phyloP scores from a whole-genome alignment of 2,888 invertebrate genomes.

The Germaria angustata region DNA sequence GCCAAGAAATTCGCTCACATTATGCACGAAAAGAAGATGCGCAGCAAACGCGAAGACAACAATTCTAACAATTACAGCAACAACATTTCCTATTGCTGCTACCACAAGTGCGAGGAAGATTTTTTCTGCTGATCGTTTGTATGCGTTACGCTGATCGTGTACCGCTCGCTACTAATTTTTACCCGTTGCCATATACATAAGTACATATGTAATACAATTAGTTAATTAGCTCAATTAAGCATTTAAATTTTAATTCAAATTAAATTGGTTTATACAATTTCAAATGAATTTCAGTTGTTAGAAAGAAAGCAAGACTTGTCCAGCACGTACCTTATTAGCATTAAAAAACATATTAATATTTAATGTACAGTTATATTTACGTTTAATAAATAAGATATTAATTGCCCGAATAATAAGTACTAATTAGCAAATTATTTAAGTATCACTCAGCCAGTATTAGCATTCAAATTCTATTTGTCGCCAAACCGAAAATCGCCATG shows the following conservation, averaged over 20 bases:
- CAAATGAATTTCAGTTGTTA: conserved; percentile 26
- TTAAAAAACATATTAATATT: conserved; percentile 22
- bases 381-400: conserved; percentile 22
- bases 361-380: conserved; percentile 41
- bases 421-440: conserved; percentile 11
- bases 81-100: conserved; percentile 76
- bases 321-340: conserved; percentile 59
- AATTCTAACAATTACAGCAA: conserved; percentile 65
- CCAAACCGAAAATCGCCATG: neutral
- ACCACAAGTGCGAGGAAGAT: conserved; percentile 75
- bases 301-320: conserved; percentile 28
- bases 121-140: conserved; percentile 73
- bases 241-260: neutral
- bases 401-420: conserved; percentile 9
- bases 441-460: conserved; percentile 50
- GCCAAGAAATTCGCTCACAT: conserved; percentile 72
- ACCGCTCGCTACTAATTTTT: neutral
- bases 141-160: neutral
- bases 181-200: neutral
- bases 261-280: conserved; percentile 4
- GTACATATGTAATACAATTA: no score
- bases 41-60: conserved; percentile 74
- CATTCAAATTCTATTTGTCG: conserved; percentile 25
- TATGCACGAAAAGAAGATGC: conserved; percentile 71
- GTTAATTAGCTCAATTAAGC: conserved; percentile 5